Evolutionary conservation across 2,888 invertebrate species (phyloP), one percentile per base, ranked within the genome.

Genomic region (Parapristionchus giblindavisi): DNA sequence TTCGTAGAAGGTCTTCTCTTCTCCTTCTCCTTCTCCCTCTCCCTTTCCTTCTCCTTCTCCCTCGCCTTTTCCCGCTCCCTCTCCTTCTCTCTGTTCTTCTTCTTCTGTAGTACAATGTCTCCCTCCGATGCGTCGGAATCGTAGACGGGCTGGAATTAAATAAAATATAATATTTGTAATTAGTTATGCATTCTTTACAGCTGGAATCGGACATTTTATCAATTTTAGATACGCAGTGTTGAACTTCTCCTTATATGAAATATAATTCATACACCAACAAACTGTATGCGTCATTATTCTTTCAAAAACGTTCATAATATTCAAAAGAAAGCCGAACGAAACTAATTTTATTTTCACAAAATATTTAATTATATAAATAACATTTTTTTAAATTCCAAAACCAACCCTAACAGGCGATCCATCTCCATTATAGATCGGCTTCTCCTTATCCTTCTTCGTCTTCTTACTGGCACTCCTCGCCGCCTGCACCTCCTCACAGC

Each of bases 81-180:
- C 21, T 48, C 48, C 68, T 68, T 68, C 68, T 51, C 51, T 36
- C 21, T 65, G 51, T 68, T 68, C 24, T 68, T 27, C 36, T 24
- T 21, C 51, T 32, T 27, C 24, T 40, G 51, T 0, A 66, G 52
- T 27, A 68, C 68, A 0, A 52, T 11, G 24, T 68, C 68, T 5
- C 68, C 68, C n/a, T 66, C 66, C 21, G 56, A 56, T 43, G 66
- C 48, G 32, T 68, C 68, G n/a, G 68, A 68, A 52, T 68, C 68
- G 36, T 36, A n/a, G 21, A 24, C n/a, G 24, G n/a, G 38, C 61
- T 61, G n/a, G 6, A 3, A 60, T n/a, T 29, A 34, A 32, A n/a
- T 34, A 32, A 4, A 5, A 29, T 60, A 60, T 32, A 24, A 32
- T 21, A 11, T n/a, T 17, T n/a, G n/a, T n/a, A n/a, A n/a, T n/a